phyloP scores from a whole-genome alignment of 2,888 invertebrate species.

The Muschampia plurimacula region DNA sequence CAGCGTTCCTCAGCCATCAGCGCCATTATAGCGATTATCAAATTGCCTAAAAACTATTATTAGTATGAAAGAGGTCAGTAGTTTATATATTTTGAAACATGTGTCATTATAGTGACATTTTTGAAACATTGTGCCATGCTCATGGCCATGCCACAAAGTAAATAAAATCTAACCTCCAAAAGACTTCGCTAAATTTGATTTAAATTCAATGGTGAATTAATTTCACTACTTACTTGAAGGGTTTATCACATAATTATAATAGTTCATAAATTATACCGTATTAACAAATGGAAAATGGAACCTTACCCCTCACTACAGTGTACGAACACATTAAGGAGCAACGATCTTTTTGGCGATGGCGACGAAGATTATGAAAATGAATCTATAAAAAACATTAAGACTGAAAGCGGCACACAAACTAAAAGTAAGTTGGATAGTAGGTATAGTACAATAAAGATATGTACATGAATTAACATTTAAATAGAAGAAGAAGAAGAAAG shows the following conservation, averaged over 20 bases:
- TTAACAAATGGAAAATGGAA: constrained; percentile 18
- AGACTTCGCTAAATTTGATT: background rate
- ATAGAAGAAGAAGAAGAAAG: no score
- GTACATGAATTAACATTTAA: no score
- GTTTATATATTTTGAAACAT: no score
- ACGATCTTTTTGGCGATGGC: constrained; percentile 43
- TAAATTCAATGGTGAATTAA: background rate
- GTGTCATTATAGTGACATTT: no score
- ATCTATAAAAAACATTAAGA: constrained; percentile 39
- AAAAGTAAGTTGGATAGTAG: no score
- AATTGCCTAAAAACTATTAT: no score
- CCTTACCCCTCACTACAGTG: constrained; percentile 13
- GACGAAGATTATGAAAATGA: constrained; percentile 42
- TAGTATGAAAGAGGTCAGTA: no score
- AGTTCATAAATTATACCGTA: background rate
- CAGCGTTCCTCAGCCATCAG: no score
- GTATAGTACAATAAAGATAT: no score
- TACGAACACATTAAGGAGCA: constrained; percentile 19
- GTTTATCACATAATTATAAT: background rate
- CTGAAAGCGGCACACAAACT: constrained; percentile 64
- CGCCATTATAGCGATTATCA: no score
- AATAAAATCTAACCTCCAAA: constrained; percentile 3
- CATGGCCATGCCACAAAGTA: background rate
- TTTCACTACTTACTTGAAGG: background rate
- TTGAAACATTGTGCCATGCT: no score